A percentile compares a stretch with the other conserved stretches of the same genome.
phyloP scores from a whole-genome alignment of 2,797 vertebrate genomes.

The Chaetodon trifasciatus region DNA sequence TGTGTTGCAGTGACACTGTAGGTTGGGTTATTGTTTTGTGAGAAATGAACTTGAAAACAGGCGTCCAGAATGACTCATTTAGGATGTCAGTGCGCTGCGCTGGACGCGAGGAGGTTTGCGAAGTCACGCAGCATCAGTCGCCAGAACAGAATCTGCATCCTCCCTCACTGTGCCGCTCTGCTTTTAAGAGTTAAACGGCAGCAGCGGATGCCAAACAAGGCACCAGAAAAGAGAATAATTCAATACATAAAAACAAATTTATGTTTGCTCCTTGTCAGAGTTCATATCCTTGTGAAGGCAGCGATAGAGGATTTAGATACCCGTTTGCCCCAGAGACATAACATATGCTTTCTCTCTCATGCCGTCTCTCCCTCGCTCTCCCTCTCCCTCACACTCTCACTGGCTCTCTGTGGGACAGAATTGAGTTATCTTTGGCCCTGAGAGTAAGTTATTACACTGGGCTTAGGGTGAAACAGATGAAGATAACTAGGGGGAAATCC shows the following conservation, averaged over 20 bases:
- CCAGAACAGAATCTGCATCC: conserved; percentile 7
- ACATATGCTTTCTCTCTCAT: conserved; percentile 88
- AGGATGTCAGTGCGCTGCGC: conserved; percentile 4
- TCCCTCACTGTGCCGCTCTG: background rate
- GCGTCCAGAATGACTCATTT: conserved; percentile 26
- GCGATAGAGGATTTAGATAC: conserved; percentile 96
- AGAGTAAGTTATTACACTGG: conserved; percentile 99
- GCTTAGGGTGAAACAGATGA: conserved; percentile 96
- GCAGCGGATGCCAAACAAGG: conserved; percentile 33
- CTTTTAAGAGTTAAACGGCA: conserved; percentile 35
- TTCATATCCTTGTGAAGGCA: conserved; percentile 91
- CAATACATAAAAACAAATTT: conserved; percentile 95
- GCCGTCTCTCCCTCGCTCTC: conserved; percentile 43
- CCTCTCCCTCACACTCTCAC: conserved; percentile 58
- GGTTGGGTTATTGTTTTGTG: conserved; percentile 54
- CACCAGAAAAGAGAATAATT: conserved; percentile 88
- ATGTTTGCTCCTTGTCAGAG: conserved; percentile 94
- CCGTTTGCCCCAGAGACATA: conserved; percentile 91
- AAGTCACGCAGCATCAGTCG: conserved; percentile 13
- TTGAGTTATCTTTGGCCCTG: conserved; percentile 97
- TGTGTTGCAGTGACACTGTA: conserved; percentile 67
- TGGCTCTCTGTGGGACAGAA: conserved; percentile 87
- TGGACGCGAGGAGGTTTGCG: conserved; percentile 24
- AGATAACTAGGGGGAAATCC: conserved; percentile 99
- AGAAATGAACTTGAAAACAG: conserved; percentile 25